Conservation (phyloP, 2,797 vertebrate species). For the Enteromius mattozi region DNA sequence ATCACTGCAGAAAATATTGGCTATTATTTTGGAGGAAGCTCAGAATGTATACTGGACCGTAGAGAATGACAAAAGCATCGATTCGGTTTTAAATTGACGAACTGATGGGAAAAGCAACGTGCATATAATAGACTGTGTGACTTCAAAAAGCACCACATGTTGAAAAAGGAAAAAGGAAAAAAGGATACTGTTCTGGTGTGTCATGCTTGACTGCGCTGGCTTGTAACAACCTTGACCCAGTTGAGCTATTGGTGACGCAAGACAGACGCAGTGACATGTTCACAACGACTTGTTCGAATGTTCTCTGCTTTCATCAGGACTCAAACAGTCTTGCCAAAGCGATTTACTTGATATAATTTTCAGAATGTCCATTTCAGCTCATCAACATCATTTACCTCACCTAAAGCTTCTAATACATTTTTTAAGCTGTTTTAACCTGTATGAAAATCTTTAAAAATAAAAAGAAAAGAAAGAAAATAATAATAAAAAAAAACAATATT, state of each 20-base stretch:
- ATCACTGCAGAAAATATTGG: constrained; percentile 70
- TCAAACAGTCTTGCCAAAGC: constrained; percentile 56
- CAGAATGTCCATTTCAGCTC: constrained; percentile 51
- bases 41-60: constrained; percentile 68
- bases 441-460: too few species aligned
- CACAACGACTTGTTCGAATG: constrained; percentile 51
- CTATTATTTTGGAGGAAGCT: constrained; percentile 72
- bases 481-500: too few species aligned
- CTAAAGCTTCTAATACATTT: background rate
- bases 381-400: constrained; percentile 28
- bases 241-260: constrained; percentile 66
- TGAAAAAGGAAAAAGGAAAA: constrained; percentile 54
- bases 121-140: constrained; percentile 60
- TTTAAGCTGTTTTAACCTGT: too few species aligned
- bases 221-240: constrained; percentile 72
- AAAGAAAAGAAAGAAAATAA: too few species aligned
- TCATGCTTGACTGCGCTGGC: constrained; percentile 70
- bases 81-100: constrained; percentile 67
- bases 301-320: constrained; percentile 64
- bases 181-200: constrained; percentile 61
- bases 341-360: constrained; percentile 55
- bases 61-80: constrained; percentile 71
- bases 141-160: constrained; percentile 64
- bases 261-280: constrained; percentile 52
- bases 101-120: constrained; percentile 79